Conservation (phyloP, 2,797 vertebrate genomes). For the Protosalanx chinensis region DNA sequence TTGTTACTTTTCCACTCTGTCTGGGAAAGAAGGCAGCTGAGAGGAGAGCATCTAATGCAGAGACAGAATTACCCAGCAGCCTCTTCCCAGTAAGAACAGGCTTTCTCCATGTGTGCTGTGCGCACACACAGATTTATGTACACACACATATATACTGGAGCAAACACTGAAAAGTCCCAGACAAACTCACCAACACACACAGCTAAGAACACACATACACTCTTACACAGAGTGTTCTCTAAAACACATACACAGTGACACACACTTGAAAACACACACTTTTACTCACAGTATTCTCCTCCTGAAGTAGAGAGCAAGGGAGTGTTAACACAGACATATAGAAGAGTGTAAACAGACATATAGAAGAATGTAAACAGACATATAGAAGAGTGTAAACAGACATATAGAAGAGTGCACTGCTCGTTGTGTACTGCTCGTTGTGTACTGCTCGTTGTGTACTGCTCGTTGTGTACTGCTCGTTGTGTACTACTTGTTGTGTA, state of each 20-base stretch:
- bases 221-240: conserved; percentile 75
- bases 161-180: conserved; percentile 3
- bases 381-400: conserved; percentile 3
- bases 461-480: too few species aligned
- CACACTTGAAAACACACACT: conserved; percentile 36
- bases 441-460: too few species aligned
- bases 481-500: too few species aligned
- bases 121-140: not conserved
- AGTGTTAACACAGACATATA: conserved; percentile 41
- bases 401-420: too few species aligned
- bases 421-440: too few species aligned
- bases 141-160: not conserved
- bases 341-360: not conserved
- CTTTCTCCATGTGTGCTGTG: conserved; percentile 2
- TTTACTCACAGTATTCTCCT: conserved; percentile 99
- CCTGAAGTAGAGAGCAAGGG: conserved; percentile 81
- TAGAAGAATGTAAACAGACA: conserved; percentile 14
- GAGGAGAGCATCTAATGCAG: conserved; percentile 53
- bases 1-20: conserved; percentile 11
- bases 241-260: conserved; percentile 19
- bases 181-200: conserved; percentile 45
- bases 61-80: conserved; percentile 47
- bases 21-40: conserved; percentile 35
- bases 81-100: conserved; percentile 24
- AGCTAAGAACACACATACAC: conserved; percentile 24